phyloP scores from a whole-genome alignment of 2,113 vertebrate species.

The Proteles cristata region DNA sequence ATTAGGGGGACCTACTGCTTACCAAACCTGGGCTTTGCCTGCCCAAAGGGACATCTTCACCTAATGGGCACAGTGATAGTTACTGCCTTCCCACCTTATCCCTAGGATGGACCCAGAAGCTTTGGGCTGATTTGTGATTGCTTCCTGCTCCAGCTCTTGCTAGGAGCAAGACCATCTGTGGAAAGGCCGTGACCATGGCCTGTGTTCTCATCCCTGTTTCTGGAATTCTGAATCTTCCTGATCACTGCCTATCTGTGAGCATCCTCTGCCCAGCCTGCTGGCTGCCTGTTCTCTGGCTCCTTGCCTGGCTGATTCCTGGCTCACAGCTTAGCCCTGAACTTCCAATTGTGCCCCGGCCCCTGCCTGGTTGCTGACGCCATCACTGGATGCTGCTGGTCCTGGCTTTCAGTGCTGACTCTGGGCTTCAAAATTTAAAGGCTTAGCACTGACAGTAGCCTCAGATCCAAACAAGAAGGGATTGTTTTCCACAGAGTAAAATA shows the following conservation, averaged over 20 bases:
- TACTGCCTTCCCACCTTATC: background rate
- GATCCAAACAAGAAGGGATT: background rate
- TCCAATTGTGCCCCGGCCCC: background rate
- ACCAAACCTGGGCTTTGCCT: background rate
- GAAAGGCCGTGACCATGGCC: background rate
- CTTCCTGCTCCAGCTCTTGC: slow-evolving; percentile 18
- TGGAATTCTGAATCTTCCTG: background rate
- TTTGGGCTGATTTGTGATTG: background rate
- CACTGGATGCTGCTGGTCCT: background rate
- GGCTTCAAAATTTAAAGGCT: background rate
- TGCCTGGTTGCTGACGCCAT: background rate
- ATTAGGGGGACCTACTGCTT: background rate
- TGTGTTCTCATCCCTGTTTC: background rate
- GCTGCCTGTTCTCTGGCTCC: background rate
- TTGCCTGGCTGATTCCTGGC: slow-evolving; percentile 32
- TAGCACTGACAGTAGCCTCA: background rate
- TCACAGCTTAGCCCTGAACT: background rate
- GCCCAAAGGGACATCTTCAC: background rate
- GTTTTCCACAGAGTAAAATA: background rate
- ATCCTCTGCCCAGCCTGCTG: slow-evolving; percentile 23
- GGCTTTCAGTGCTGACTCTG: background rate
- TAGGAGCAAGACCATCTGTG: background rate
- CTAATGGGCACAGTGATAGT: background rate
- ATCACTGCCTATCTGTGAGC: slow-evolving; percentile 4
- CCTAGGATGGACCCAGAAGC: background rate